Evolutionary conservation across 2,113 vertebrate genomes (phyloP).

Genomic region (Rana temporaria): DNA sequence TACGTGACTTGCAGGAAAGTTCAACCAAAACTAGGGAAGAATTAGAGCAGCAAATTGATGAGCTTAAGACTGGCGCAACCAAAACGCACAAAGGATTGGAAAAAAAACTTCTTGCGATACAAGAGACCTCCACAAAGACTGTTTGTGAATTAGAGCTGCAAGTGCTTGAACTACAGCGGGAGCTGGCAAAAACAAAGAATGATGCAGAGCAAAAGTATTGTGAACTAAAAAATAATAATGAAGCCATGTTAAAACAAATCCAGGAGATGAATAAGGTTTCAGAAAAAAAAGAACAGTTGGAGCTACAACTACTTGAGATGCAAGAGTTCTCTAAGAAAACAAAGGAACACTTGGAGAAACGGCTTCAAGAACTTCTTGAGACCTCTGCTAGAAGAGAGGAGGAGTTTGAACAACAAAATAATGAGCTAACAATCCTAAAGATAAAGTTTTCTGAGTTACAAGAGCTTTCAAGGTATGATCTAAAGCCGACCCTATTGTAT

Average conservation of each 20-base stretch:
- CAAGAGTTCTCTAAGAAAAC: background rate
- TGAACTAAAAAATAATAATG: background rate
- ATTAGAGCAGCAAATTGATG: background rate
- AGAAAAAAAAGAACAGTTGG: background rate
- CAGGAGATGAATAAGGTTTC: background rate
- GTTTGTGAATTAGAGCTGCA: conserved; percentile 33
- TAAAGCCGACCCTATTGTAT: background rate
- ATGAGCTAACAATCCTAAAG: conserved; percentile 10
- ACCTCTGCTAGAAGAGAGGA: background rate
- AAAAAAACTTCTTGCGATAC: too few relatives aligned
- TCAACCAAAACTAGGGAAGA: conserved; percentile 66
- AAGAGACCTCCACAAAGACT: too few relatives aligned
- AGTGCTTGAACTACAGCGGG: background rate
- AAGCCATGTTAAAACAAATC: background rate
- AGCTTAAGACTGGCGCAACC: background rate
- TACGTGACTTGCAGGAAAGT: conserved; percentile 61
- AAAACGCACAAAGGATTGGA: too few relatives aligned
- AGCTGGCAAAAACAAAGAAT: background rate
- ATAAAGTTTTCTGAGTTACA: background rate
- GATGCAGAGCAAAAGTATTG: background rate
- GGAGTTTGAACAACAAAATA: conserved; percentile 42
- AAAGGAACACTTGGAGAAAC: conserved; percentile 5
- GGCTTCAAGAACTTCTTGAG: background rate
- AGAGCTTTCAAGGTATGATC: conserved; percentile 76
- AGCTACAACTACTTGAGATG: background rate